Evolutionary conservation across 2,113 vertebrate genomes (phyloP).

Genomic region (Cyphotilapia sp.): DNA sequence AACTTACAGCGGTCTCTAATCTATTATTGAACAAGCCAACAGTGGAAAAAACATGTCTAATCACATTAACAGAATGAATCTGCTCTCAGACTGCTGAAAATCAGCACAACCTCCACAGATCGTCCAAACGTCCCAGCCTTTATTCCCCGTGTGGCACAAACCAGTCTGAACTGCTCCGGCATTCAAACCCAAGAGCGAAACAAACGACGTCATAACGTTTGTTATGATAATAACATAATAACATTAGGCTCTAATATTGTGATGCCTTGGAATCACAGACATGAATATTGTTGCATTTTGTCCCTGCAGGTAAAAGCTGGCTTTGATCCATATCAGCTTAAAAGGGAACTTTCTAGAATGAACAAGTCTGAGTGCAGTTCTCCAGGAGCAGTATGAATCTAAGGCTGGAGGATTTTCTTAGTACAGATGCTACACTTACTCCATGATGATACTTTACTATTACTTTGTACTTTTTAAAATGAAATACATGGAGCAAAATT

Average conservation of each 20-base stretch:
- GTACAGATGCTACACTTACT: not conserved
- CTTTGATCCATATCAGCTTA: not conserved
- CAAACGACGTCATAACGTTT: not conserved
- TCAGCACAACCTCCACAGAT: not conserved
- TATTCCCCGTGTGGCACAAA: not conserved
- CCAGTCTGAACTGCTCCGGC: not conserved
- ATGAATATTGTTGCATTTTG: not conserved
- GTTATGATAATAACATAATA: not conserved
- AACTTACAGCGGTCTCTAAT: not conserved
- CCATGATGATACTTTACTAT: not conserved
- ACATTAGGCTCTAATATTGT: not conserved
- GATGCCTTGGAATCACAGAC: not conserved
- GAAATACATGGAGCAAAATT: not conserved
- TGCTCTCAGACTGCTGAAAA: not conserved
- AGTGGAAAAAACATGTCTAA: not conserved
- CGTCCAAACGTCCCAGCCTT: not conserved
- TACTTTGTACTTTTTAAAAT: not conserved
- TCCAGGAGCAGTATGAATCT: not conserved
- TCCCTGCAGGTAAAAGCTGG: not conserved
- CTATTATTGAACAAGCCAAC: not conserved
- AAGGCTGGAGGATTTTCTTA: not conserved
- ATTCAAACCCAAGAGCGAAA: not conserved
- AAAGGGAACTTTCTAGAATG: not conserved
- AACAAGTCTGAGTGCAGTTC: not conserved
- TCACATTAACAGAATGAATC: not conserved